Evolutionary conservation across 1,140 invertebrate genomes (phyloP), one percentile per base, ranked within the genome.

Genomic region (Bicyclus anynana): DNA sequence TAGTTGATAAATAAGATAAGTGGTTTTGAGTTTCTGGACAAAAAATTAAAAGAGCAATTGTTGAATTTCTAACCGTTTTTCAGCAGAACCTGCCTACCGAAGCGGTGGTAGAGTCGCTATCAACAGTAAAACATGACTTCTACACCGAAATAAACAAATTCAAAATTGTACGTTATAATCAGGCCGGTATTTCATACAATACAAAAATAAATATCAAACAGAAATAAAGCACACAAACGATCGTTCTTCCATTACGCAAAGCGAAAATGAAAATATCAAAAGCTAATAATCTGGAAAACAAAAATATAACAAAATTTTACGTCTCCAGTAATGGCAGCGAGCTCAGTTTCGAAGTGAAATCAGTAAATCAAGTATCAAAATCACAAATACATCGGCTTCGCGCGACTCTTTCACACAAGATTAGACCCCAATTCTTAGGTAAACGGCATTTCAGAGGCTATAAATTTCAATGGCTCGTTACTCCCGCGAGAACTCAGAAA

Each of bases 391-490:
- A 60, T 60, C 59, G 58, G 53, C 54, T 59, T 47, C 60, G 64
- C 62, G 67, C 69, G 64, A 63, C 61, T 74, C 77, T 84, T 84
- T 85, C 74, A 84, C 84, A 83, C 76, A 87, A 85, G 82, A 87
- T 87, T 87, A 87, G 83, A 82, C 78, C 82, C 71, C 84, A 77
- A 83, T 87, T 83, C 84, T 78, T 82, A 84, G 74, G 81, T 84
- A 79, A 82, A 80, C 74, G 79, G 74, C 82, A 77, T 79, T 87
- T 77, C 74, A 69, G 77, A 80, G 73, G 79, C 82, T 74, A 87
- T 87, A 87, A 86, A 86, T 87, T 85, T 77, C 72, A 64, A 69
- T 72, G 74, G 76, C 77, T 85, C 82, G 81, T 87, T 83, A 77
- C 75, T 78, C 71, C 69, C 76, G 66, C 75, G 79, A 77, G 78